Evolutionary conservation across 1,140 invertebrate genomes (phyloP), one percentile per base, ranked within the genome.

Genomic region (Asobara japonica): DNA sequence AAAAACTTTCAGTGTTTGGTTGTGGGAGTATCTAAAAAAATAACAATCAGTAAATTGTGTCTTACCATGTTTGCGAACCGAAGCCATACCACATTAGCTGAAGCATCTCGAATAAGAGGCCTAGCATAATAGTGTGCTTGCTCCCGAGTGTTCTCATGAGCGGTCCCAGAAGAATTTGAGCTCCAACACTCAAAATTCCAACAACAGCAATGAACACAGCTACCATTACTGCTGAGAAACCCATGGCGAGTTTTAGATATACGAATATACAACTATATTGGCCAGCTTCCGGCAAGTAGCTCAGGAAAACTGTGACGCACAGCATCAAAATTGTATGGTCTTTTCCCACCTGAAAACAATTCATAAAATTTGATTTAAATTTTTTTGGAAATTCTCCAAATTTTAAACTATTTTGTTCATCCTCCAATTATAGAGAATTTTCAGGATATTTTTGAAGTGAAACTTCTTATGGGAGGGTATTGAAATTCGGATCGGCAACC

Each of bases 201-300:
- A 99, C 95, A 67, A 98, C 92, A 71, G 97, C 98, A 82, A 99
- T 99, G 88, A 98, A 99, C 75, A 97, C 92, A 62, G 98, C 98
- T 60, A 99, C 98, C 90, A 96, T 95, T 80, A 96, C 91, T 72
- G 93, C 94, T 78, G 94, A 94, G 88, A 99, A 99, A 73, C 95
- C 96, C 93, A 99, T 98, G 76, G 98, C 97, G 79, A 99, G 90
- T 89, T 96, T 97, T 56, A 99, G 91, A 88, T 99, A 99, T 77
- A 99, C 98, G 89, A 99, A 99, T 89, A 99, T 99, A 89, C 98
- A 99, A 70, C 98, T 99, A 88, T 99, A 99, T 88, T 99, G 96
- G 73, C 98, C 98, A 30, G 94, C 94, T 87, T 99, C 98, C n/a
- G 98, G 98, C 77, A 99, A 89, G 89, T 99, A 99, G 27, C 97